Evolutionary conservation across 2,888 invertebrate species (phyloP), one percentile per base, ranked within the genome.

Genomic region (Himalopsyche japonica): DNA sequence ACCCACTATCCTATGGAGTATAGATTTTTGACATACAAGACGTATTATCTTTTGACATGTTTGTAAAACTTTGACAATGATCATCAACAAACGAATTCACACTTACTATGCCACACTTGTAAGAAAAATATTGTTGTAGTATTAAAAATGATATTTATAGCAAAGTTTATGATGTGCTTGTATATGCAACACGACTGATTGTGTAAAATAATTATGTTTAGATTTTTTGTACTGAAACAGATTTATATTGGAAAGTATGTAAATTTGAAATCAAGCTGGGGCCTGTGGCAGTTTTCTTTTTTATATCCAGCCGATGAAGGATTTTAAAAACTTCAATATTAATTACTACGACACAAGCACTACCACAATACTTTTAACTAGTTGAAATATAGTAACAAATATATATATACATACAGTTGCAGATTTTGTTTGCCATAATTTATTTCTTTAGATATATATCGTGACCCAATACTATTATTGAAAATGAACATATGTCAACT

Each of bases 201-300:
- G 77, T 43, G 77, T 77, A 77, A 77, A 77, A 77, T 77, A 43
- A 77, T 77, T 77, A 77, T 77, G 77, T 24, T 77, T 77, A 77
- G 77, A 77, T 70, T 37, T 77, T 77, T 77, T 77, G 77, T 77
- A 77, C 77, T 77, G 77, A 77, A 77, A 77, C 77, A 77, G 32
- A 37, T 30, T 8, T 77, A 34, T 20, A 77, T 77, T 77, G 20
- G 12, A 27, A 70, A 30, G 30, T 70, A 43, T 43, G 70, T 70
- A 6, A 70, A 27, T 70, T 15, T 27, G 27, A 70, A 70, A 6
- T 70, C 27, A 70, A 70, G 30, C 27, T 70, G 70, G 8, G 70
- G 27, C 70, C 27, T 5, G 27, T 12, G 27, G 15, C 20, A 70
- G 20, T 27, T 70, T 70, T 70, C 12, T 70, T 70, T 20, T 6